A percentile compares a stretch with the other conserved stretches of the same genome.
Evolutionary conservation across 2,888 invertebrate species (phyloP).

Genomic region (Autographa gamma): DNA sequence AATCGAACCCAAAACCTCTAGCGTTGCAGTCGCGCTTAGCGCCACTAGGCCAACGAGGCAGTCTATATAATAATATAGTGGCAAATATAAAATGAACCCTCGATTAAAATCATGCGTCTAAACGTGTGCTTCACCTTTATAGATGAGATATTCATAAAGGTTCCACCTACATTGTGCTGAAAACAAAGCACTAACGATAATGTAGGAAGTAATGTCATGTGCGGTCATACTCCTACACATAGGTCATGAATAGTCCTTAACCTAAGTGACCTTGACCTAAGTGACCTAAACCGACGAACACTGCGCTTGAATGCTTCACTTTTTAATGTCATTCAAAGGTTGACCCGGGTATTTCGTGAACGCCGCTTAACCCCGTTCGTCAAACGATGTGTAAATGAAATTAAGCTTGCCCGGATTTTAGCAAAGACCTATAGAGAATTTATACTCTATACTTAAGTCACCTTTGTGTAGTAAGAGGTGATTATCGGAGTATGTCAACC

Average conservation of each 20-base stretch:
- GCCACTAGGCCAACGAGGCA: too few relatives aligned
- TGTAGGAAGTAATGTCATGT: not conserved
- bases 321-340: slow-evolving; percentile 5
- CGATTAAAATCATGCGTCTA: too few relatives aligned
- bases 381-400: not conserved
- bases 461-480: not conserved
- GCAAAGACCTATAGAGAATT: not conserved
- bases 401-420: not conserved
- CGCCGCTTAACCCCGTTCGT: not conserved
- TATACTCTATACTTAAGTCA: not conserved
- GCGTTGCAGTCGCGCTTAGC: too few relatives aligned
- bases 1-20: too few relatives aligned
- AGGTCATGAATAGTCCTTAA: not conserved
- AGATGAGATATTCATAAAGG: too few relatives aligned
- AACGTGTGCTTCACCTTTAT: too few relatives aligned
- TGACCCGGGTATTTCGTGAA: not conserved
- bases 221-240: not conserved
- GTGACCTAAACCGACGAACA: not conserved
- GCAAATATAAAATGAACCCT: too few relatives aligned
- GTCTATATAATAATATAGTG: too few relatives aligned
- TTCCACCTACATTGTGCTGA: too few relatives aligned
- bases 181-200: not conserved
- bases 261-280: not conserved
- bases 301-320: not conserved
- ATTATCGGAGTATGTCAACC: not conserved